Evolutionary conservation across 2,888 invertebrate species (phyloP), one percentile per base, ranked within the genome.

Genomic region (Nomada ruficornis): DNA sequence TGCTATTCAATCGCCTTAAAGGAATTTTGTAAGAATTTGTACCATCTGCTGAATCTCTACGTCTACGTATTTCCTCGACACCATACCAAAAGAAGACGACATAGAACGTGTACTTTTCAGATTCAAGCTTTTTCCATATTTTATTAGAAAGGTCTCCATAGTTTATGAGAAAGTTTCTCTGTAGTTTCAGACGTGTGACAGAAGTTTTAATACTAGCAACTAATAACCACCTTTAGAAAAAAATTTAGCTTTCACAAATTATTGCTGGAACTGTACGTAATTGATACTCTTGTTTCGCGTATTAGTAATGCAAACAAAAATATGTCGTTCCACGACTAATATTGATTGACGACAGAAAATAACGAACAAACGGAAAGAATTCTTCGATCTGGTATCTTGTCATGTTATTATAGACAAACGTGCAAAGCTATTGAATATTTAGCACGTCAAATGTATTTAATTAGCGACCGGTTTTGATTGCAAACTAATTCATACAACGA

Each of bases 391-490:
- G 50, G 50, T 55, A 10, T 7, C 57, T 60, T 52, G 29, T 67
- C 59, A 18, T 15, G 23, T 68, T 20, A 55, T n/a, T 2, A 3
- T n/a, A 64, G 47, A 50, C 26, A 44, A 20, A 2, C 7, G n/a
- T 36, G 69, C 62, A 69, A 75, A 20, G 60, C 20, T n/a, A 18
- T n/a, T 7, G 5, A 63, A 54, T 26, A 23, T 44, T 5, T 54
- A 63, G 63, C 4, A 47, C 29, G 5, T 13, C 29, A 10, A 62
- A 29, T 44, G 54, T 36, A 44, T 70, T 29, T 70, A 76, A 70
- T 70, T 62, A 47, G 4, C 59, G 42, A 55, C 62, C 62, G 52
- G 70, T 76, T 52, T 23, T n/a, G 3, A 26, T 36, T 11, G n/a
- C 59, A n/a, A 29, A 20, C 29, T 23, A 15, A 23, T 62, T 15